These are phyloP conservation scores for Matsumurasca onukii DNA, from an alignment of 1,140 invertebrate species.

Conservation along the genomic window DNA sequence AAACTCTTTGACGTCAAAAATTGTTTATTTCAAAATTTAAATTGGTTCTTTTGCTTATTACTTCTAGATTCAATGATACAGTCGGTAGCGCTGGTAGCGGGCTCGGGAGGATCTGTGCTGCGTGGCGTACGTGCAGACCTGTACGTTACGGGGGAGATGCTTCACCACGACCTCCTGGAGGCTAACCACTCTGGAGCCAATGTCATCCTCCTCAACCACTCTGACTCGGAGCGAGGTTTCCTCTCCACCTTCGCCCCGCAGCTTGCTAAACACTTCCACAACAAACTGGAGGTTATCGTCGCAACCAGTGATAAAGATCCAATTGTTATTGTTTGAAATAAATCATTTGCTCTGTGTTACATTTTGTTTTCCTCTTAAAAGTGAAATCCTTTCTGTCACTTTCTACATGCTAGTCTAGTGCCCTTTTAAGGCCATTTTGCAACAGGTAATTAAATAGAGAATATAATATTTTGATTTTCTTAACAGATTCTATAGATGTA, in stretches of 20 bases:
- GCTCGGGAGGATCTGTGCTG: slow-evolving; percentile 79
- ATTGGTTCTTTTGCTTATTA: no score
- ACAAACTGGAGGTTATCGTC: slow-evolving; percentile 61
- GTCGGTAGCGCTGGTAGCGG: slow-evolving; percentile 83
- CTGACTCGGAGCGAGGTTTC: slow-evolving; percentile 92
- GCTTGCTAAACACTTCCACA: slow-evolving; percentile 52
- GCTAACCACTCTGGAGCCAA: slow-evolving; percentile 65
- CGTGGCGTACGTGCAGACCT: slow-evolving; percentile 72
- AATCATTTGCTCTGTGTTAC: neutral
- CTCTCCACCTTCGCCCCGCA: slow-evolving; percentile 59
- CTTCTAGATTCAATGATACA: slow-evolving; percentile 49
- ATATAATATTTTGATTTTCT: no score
- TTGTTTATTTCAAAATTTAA: no score
- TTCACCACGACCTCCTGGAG: slow-evolving; percentile 93
- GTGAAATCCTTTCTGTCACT: no score
- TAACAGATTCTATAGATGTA: no score
- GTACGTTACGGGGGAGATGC: slow-evolving; percentile 92
- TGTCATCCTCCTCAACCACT: slow-evolving; percentile 92
- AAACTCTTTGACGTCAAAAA: no score
- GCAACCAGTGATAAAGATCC: slow-evolving; percentile 75
- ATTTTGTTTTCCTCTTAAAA: neutral
- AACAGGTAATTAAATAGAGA: no score
- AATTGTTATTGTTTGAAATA: slow-evolving; percentile 46
- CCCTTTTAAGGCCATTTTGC: no score
- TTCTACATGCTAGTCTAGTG: no score